These are phyloP conservation scores for Albula glossodonta DNA, from an alignment of 2,113 vertebrate genomes.

Conservation along the genomic window DNA sequence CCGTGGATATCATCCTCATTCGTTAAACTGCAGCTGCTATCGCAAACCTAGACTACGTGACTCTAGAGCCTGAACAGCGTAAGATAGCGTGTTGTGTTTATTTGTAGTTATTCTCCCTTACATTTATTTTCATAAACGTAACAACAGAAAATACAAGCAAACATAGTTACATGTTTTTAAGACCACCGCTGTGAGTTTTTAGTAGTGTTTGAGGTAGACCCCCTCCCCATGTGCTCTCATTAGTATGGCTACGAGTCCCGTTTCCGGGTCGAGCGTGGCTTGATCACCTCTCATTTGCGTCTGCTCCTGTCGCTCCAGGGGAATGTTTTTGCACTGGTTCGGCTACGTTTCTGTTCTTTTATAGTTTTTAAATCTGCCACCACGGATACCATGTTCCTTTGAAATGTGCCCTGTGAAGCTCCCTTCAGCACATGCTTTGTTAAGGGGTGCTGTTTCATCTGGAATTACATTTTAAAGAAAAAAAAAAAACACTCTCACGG, in stretches of 20 bases:
- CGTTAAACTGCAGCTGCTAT: background rate
- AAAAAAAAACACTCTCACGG: background rate
- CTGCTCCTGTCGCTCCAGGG: background rate
- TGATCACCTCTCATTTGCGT: background rate
- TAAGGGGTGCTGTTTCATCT: background rate
- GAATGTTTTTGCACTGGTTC: too few species aligned
- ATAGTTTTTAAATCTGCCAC: too few species aligned
- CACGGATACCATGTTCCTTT: too few species aligned
- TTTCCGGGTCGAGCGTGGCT: background rate
- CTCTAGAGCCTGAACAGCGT: too few species aligned
- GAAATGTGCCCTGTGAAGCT: too few species aligned
- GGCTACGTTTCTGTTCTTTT: background rate
- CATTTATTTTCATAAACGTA: background rate
- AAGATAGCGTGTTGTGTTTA: too few species aligned
- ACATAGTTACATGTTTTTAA: background rate
- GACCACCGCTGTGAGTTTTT: background rate
- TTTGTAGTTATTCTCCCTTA: background rate
- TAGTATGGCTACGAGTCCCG: background rate
- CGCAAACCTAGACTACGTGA: background rate
- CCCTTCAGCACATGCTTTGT: background rate
- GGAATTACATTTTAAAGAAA: too few species aligned
- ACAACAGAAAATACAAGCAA: background rate
- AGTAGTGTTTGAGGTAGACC: too few species aligned
- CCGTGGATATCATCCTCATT: background rate
- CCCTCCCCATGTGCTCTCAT: too few species aligned